These are phyloP conservation scores for Harmothoe impar DNA, from an alignment of 2,888 invertebrate genomes.

Conservation along the genomic window DNA sequence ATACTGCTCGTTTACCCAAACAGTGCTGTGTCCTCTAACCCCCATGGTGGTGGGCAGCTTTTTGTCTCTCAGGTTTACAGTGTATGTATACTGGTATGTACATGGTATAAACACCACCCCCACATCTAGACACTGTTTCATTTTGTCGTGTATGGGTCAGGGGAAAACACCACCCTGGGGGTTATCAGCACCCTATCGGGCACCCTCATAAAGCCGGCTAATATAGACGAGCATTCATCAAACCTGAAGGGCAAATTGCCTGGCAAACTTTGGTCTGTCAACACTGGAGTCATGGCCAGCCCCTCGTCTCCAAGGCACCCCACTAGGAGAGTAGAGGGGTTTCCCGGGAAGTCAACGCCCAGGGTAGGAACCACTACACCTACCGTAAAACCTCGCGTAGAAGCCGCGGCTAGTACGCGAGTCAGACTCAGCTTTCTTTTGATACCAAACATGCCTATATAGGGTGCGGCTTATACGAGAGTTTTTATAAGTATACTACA, in stretches of 20 bases:
- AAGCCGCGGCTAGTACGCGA: too few relatives aligned
- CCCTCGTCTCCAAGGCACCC: constrained; percentile 30
- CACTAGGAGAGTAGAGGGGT: background rate
- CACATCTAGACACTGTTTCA: background rate
- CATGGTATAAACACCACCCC: background rate
- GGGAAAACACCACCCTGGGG: constrained; percentile 5
- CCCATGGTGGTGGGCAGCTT: background rate
- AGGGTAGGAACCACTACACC: background rate
- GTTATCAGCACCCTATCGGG: constrained; percentile 39
- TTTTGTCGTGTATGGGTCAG: background rate
- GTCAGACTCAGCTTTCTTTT: too few relatives aligned
- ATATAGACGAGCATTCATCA: constrained; percentile 42
- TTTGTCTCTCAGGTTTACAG: too few relatives aligned
- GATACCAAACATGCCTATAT: too few relatives aligned
- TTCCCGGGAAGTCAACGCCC: constrained; percentile 22
- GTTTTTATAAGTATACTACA: too few relatives aligned
- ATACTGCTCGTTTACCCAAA: background rate
- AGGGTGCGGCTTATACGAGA: too few relatives aligned
- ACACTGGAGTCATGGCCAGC: constrained; percentile 17
- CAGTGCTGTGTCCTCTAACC: background rate
- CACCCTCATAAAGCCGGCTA: constrained; percentile 29
- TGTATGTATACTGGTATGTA: constrained; percentile 16
- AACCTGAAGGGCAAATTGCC: constrained; percentile 47
- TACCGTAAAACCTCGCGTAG: too few relatives aligned
- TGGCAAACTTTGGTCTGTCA: constrained; percentile 20